phyloP scores from a whole-genome alignment of 2,113 vertebrate genomes.

The Leucosticte australis region DNA sequence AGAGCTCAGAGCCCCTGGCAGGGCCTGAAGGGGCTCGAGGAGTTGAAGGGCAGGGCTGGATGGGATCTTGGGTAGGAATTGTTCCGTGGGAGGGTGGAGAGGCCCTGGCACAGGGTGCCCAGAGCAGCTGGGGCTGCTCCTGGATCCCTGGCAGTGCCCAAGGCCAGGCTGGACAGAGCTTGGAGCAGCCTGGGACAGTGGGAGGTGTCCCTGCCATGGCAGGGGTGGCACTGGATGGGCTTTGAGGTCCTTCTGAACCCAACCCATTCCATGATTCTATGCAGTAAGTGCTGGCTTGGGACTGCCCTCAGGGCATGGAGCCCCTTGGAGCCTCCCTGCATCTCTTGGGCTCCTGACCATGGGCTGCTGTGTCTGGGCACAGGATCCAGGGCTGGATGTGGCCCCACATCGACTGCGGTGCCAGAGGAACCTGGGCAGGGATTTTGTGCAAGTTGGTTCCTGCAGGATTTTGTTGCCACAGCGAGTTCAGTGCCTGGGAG shows the following conservation, averaged over 20 bases:
- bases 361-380: neutral
- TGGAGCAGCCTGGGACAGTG: accelerated
- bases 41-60: accelerated
- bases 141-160: neutral
- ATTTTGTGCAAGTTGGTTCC: neutral
- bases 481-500: neutral
- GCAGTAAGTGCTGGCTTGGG: neutral
- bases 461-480: neutral
- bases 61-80: neutral
- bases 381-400: neutral
- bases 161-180: accelerated
- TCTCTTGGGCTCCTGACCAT: accelerated
- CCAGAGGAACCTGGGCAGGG: neutral
- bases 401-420: accelerated
- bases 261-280: neutral
- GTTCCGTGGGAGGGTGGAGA: accelerated
- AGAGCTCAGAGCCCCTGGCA: neutral
- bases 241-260: neutral
- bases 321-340: neutral
- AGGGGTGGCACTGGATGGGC: accelerated
- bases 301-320: neutral
- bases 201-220: neutral
- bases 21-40: neutral
- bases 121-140: neutral
- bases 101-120: neutral